Evolutionary conservation across 2,888 invertebrate species (phyloP), one percentile per base, ranked within the genome.

Genomic region (Clivina fossor): DNA sequence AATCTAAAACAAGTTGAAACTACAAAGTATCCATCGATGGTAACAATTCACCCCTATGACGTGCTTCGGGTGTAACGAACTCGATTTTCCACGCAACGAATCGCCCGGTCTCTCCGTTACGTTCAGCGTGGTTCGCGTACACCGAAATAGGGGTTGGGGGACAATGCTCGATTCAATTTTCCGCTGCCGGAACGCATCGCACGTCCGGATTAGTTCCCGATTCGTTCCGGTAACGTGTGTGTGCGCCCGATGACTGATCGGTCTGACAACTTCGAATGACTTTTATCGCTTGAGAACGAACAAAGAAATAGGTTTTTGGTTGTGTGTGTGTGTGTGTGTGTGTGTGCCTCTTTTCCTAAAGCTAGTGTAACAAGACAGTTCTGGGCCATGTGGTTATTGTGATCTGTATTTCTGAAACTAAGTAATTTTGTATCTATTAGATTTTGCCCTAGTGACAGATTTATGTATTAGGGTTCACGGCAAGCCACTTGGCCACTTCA

Each of bases 141-240:
- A 37, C 37, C 37, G 2, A 13, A 43, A n/a, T 43, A 26, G 43
- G 22, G 40, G 8, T 15, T 11, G 38, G 26, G 43, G 26, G 43
- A 43, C 43, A 43, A 43, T 43, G 43, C 4, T 13, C 26, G 43
- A 43, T 43, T 4, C 43, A 28, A 43, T 43, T 43, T 43, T 43
- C 43, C 43, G 43, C 26, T 26, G 20, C 43, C 43, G 43, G 43
- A 43, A 43, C 41, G 63, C 65, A 67, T 65, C 16, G 43, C 64
- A 62, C 61, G 61, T 59, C 58, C 62, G 48, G 68, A 69, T 70
- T 69, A 70, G 26, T 37, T n/a, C n/a, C 64, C 62, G 64, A 71
- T 71, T 71, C 64, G 71, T 66, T 60, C 62, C 69, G 68, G 66
- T 63, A n/a, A n/a, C n/a, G n/a, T n/a, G n/a, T n/a, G n/a, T n/a